phyloP scores from a whole-genome alignment of 2,113 vertebrate genomes.

The Thryonomys swinderianus region DNA sequence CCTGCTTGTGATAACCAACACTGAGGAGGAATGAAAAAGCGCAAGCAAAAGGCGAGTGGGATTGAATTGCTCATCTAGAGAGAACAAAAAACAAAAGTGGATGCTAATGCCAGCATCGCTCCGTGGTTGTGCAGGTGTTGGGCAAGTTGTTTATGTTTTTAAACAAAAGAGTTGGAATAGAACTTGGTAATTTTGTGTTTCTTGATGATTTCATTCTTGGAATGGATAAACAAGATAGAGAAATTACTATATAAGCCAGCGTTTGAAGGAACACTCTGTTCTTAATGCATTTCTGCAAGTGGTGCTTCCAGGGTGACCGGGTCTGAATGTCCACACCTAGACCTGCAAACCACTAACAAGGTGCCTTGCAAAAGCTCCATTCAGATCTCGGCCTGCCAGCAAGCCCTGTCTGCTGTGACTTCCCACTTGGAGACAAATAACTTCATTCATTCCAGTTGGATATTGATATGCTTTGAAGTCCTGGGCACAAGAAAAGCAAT shows the following conservation, averaged over 20 bases:
- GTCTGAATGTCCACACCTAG: neutral
- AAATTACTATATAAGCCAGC: conserved; percentile 26
- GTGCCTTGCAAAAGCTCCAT: neutral
- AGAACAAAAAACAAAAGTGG: neutral
- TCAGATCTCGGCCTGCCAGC: neutral
- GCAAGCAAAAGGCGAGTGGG: neutral
- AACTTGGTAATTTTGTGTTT: neutral
- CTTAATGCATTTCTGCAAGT: conserved; percentile 2
- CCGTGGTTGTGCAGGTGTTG: neutral
- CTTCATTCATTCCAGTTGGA: neutral
- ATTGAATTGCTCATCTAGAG: neutral
- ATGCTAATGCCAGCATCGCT: neutral
- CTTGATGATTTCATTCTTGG: conserved; percentile 40
- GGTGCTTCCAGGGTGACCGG: neutral
- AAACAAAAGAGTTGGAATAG: conserved; percentile 42
- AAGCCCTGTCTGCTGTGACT: neutral
- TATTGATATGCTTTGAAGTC: neutral
- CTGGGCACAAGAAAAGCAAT: neutral
- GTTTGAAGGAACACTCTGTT: conserved; percentile 55
- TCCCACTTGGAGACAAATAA: neutral
- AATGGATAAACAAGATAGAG: conserved; percentile 48
- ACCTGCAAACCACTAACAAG: neutral
- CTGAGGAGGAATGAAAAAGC: neutral
- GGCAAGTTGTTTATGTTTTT: neutral
- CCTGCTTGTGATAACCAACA: neutral